These are phyloP conservation scores for Hermaeophaga mercurialis DNA, from an alignment of 2,888 invertebrate species.

Conservation along the genomic window DNA sequence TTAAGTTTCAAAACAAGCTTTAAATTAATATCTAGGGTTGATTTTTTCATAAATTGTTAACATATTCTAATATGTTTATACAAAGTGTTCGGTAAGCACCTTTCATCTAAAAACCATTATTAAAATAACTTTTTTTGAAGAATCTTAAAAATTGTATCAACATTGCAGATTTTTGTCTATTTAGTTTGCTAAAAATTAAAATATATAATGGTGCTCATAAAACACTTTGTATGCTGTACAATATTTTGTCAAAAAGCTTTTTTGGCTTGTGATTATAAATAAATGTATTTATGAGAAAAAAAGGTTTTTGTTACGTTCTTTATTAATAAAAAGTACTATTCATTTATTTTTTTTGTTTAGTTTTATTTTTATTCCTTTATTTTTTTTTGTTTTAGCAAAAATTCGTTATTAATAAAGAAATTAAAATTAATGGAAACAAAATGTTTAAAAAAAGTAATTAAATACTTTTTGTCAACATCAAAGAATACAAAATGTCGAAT, in stretches of 20 bases:
- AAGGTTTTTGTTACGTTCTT: conserved; percentile 54
- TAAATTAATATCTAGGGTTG: conserved; percentile 41
- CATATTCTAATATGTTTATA: conserved; percentile 36
- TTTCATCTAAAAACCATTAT: no score
- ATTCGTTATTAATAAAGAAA: neutral
- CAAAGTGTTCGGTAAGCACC: conserved; percentile 12
- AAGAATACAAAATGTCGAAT: no score
- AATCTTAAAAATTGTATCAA: no score
- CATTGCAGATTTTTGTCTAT: no score
- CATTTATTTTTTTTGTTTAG: conserved; percentile 48
- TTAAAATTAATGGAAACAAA: neutral
- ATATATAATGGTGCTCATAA: neutral
- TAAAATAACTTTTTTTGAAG: no score
- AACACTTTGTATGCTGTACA: conserved; percentile 21
- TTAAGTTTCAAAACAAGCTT: conserved; percentile 44
- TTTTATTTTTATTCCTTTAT: conserved; percentile 44
- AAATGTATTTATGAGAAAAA: conserved; percentile 53
- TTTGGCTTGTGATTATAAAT: conserved; percentile 46
- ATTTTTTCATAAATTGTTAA: conserved; percentile 36
- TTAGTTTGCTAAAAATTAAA: no score
- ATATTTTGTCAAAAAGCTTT: conserved; percentile 37
- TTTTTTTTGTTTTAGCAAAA: conserved; percentile 26
- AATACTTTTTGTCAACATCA: no score
- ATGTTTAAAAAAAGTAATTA: neutral
- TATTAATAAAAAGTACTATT: conserved; percentile 54